phyloP scores from a whole-genome alignment of 2,888 invertebrate species.

The Polydrusus cervinus region DNA sequence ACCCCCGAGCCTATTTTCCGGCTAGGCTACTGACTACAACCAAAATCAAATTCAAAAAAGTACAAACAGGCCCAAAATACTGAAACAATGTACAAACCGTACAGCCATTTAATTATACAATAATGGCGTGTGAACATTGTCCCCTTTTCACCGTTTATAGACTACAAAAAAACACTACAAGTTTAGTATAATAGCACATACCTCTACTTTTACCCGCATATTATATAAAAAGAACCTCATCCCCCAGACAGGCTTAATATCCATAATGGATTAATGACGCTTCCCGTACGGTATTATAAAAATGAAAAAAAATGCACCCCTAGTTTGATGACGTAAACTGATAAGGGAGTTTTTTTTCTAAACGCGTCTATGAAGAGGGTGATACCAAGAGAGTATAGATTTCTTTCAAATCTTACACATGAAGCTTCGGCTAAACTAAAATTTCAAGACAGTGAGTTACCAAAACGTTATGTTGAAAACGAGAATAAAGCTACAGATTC shows the following conservation, averaged over 20 bases:
- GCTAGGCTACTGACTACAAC: too few relatives aligned
- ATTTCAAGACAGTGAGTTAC: too few relatives aligned
- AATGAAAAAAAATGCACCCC: conserved; percentile 24
- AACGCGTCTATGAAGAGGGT: neutral
- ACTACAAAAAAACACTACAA: neutral
- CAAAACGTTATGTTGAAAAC: too few relatives aligned
- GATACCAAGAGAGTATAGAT: neutral
- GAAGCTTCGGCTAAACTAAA: too few relatives aligned
- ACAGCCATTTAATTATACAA: too few relatives aligned
- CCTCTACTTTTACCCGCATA: conserved; percentile 19
- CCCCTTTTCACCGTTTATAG: neutral
- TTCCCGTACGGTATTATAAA: conserved; percentile 3
- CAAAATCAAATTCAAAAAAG: too few relatives aligned
- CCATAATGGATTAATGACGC: conserved; percentile 22
- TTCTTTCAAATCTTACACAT: neutral
- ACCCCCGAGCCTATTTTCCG: too few relatives aligned
- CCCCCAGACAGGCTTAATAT: conserved; percentile 22
- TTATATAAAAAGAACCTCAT: neutral
- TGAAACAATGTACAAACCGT: too few relatives aligned
- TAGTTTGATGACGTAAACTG: conserved; percentile 23
- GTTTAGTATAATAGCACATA: neutral
- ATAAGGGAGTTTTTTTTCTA: conserved; percentile 21
- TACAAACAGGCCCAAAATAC: too few relatives aligned
- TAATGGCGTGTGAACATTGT: neutral
- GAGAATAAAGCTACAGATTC: too few relatives aligned